These are phyloP conservation scores for Sinonovacula constricta DNA, from an alignment of 1,140 invertebrate genomes.

Conservation along the genomic window DNA sequence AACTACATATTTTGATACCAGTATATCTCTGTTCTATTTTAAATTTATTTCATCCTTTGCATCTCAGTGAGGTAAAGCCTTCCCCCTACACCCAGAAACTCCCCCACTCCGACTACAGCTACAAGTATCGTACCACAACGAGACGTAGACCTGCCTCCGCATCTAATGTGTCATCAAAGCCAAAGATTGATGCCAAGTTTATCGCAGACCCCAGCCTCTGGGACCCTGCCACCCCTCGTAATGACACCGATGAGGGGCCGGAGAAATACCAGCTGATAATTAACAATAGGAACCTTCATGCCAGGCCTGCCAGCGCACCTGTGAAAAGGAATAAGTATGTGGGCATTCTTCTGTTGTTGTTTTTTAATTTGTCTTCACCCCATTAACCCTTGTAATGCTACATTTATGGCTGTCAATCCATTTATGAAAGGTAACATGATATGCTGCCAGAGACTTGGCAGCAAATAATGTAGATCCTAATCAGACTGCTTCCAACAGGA, in stretches of 20 bases:
- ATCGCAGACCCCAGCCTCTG: constrained; percentile 73
- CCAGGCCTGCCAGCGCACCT: constrained; percentile 67
- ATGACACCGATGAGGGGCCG: constrained; percentile 41
- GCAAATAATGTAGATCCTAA: too few species aligned
- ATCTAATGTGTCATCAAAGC: constrained; percentile 60
- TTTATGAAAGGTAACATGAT: too few species aligned
- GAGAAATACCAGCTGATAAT: constrained; percentile 40
- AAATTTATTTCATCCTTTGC: too few species aligned
- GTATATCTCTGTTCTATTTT: too few species aligned
- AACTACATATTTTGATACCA: too few species aligned
- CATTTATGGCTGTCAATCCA: too few species aligned
- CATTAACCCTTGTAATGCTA: too few species aligned
- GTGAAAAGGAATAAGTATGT: constrained; percentile 62
- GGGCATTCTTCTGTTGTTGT: too few species aligned
- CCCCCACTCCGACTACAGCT: constrained; percentile 63
- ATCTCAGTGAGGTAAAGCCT: constrained; percentile 54
- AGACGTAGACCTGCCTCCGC: constrained; percentile 66
- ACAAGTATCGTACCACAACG: constrained; percentile 37
- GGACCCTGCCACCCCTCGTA: constrained; percentile 74
- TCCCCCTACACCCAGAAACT: constrained; percentile 75
- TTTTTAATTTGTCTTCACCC: too few species aligned
- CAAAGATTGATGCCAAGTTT: constrained; percentile 77
- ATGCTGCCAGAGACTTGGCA: too few species aligned
- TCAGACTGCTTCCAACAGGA: too few species aligned
- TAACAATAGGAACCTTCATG: constrained; percentile 7